Percentiles rank a stretch among this genome's conserved stretches.
phyloP scores from a whole-genome alignment of 2,113 vertebrate genomes.

The Eonycteris spelaea region DNA sequence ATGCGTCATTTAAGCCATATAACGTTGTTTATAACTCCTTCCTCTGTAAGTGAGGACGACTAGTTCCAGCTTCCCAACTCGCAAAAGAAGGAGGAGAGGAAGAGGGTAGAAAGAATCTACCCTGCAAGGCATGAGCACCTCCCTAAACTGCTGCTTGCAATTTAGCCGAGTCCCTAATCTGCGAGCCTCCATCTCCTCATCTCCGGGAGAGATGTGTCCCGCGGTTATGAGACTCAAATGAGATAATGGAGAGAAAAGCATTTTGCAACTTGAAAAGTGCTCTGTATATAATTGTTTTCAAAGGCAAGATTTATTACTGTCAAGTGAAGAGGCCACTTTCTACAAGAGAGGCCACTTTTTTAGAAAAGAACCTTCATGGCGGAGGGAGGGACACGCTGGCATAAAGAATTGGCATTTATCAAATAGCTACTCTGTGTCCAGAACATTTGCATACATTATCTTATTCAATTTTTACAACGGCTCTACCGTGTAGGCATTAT shows the following conservation, averaged over 20 bases:
- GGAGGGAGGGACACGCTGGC: background rate
- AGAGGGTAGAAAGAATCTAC: background rate
- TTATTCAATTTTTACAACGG: background rate
- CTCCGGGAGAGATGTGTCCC: background rate
- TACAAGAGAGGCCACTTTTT: background rate
- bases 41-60: background rate
- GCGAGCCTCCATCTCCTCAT: background rate
- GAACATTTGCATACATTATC: background rate
- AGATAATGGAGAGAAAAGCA: slow-evolving; percentile 42
- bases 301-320: slow-evolving; percentile 26
- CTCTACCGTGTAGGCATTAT: background rate
- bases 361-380: background rate
- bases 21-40: background rate
- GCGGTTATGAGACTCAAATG: background rate
- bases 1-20: no score
- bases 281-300: slow-evolving; percentile 29
- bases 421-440: background rate
- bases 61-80: background rate
- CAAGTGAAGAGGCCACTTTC: background rate
- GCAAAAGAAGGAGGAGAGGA: background rate
- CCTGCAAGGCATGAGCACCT: background rate
- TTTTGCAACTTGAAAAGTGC: slow-evolving; percentile 37
- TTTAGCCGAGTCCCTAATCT: background rate
- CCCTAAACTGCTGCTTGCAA: background rate
- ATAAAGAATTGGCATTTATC: background rate